Evolutionary conservation across 1,140 invertebrate genomes (phyloP).

Genomic region (Pogonomyrmex californicus): DNA sequence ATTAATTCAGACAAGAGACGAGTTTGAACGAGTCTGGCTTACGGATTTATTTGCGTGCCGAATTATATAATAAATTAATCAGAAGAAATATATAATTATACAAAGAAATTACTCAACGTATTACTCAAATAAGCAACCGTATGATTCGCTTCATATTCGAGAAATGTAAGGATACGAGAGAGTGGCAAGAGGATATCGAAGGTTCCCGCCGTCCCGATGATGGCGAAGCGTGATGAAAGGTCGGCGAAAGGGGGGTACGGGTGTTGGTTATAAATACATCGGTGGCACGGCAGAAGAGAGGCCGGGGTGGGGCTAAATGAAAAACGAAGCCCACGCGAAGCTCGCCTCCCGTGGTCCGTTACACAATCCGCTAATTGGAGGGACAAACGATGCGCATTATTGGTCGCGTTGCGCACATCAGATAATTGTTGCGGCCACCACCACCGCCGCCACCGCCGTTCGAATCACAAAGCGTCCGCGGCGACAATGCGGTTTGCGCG

Average conservation of each 20-base stretch:
- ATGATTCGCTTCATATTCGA: neutral
- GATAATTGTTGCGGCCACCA: slow-evolving; percentile 34
- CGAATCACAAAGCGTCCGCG: slow-evolving; percentile 28
- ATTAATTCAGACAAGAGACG: neutral
- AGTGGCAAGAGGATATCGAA: neutral
- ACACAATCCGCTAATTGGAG: slow-evolving; percentile 53
- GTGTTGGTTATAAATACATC: neutral
- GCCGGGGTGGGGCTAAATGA: neutral
- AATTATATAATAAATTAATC: neutral
- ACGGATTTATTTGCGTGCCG: too few relatives aligned
- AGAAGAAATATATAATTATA: neutral
- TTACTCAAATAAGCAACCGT: too few relatives aligned
- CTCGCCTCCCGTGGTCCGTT: slow-evolving; percentile 16
- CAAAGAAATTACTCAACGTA: neutral
- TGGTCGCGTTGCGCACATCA: neutral
- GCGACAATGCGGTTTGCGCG: neutral
- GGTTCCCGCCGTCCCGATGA: neutral
- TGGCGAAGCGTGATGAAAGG: neutral
- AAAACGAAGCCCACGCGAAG: slow-evolving; percentile 37
- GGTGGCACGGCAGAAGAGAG: too few relatives aligned
- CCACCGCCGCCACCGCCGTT: neutral
- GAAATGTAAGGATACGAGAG: neutral
- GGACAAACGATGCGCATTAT: slow-evolving; percentile 42
- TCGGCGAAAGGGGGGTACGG: neutral
- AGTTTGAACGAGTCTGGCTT: neutral